A percentile compares a stretch with the other conserved stretches of the same genome.
Conservation (phyloP, 1,140 invertebrate genomes). For the Drosophila subpulchrella region DNA sequence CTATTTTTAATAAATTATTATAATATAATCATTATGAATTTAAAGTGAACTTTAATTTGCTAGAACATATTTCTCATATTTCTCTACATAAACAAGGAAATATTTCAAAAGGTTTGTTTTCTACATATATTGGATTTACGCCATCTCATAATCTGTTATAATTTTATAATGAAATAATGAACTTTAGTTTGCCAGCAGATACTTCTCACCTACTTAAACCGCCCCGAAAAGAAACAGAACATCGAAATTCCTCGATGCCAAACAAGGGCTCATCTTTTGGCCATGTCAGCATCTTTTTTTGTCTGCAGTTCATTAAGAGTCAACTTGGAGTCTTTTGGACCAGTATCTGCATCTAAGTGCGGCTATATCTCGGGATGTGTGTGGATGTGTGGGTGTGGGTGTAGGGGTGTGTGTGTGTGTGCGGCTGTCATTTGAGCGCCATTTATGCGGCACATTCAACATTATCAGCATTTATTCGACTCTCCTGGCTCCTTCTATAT, state of each 20-base stretch:
- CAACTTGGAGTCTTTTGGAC: constrained; percentile 20
- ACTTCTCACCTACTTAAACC: constrained; percentile 5
- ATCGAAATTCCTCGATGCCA: neutral
- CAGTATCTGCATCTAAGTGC: constrained; percentile 39
- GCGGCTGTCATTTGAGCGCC: constrained; percentile 36
- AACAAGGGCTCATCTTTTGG: constrained; percentile 2
- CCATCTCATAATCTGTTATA: too few species aligned
- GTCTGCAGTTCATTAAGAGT: constrained; percentile 38
- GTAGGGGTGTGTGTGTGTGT: constrained; percentile 7
- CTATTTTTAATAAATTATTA: too few species aligned
- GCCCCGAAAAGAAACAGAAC: constrained; percentile 7
- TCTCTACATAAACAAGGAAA: too few species aligned
- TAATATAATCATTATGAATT: neutral
- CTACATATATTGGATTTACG: too few species aligned
- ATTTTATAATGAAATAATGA: too few species aligned
- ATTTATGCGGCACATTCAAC: constrained; percentile 51
- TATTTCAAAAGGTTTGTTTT: too few species aligned
- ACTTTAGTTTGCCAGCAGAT: neutral
- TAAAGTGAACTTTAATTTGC: neutral
- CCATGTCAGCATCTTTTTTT: constrained; percentile 32
- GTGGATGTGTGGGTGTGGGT: neutral
- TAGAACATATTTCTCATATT: neutral
- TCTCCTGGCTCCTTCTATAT: constrained; percentile 7
- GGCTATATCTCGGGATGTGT: constrained; percentile 25
- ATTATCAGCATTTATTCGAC: constrained; percentile 48